Evolutionary conservation across 2,113 vertebrate species (phyloP), one percentile per base, ranked within the genome.

Genomic region (Psettodes erumei): DNA sequence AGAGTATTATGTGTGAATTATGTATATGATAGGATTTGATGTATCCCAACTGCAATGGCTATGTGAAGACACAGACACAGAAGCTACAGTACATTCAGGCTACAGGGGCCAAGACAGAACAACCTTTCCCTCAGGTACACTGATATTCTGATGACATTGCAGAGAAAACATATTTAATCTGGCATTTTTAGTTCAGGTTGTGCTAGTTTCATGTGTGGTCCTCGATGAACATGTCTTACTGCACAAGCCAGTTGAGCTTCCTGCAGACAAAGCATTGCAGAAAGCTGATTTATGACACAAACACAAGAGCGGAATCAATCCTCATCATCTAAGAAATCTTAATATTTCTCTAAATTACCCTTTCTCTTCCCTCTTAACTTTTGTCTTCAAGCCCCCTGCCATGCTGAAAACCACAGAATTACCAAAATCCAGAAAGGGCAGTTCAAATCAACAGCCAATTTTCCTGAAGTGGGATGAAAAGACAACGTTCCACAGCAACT

Each of bases 401-500:
- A 0, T 51, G 27, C n/a, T 30, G 4, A 28, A 50, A 65, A 28
- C 23, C 4, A n/a, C 15, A 6, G 1, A 47, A 51, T 8, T 13
- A 16, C 3, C 11, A 37, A 32, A 50, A 28, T 7, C 38, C 4
- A 53, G 19, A 21, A 2, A 32, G 5, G 19, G 2, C 35, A 35
- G 4, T 6, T 42, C 1, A 65, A 53, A 50, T 30, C 27, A 78
- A n/a, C n/a, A 6, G 28, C n/a, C 42, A 66, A 64, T 48, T 69
- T 48, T 40, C 54, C n/a, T 13, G 16, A 27, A 13, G 8, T 21
- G 23, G 15, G 9, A 55, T 10, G 35, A 58, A 69, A 56, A 33
- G 1, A 42, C 4, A 7, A 16, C 54, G 73, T 63, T 74, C 21
- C 63, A 79, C 64, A 54, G 77, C 74, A 81, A 79, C 35, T 48